Evolutionary conservation across 64 coral and sea anemone species (phyloP), one percentile per base, ranked within the genome.

Genomic region (Platygyra sinensis): DNA sequence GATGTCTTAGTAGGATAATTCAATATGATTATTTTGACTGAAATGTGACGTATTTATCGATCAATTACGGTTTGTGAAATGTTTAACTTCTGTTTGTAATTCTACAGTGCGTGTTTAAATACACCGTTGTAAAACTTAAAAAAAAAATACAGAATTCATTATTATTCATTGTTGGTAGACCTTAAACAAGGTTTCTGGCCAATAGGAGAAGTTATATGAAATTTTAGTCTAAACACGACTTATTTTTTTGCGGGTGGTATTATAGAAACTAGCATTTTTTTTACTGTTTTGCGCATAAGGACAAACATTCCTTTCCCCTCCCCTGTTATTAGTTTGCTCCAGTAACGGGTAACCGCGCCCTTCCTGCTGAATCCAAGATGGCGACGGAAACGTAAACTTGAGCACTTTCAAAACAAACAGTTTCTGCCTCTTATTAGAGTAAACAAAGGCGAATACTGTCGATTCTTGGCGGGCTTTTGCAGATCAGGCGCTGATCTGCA

Each of bases 271-370:
- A 20, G 12, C 0, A 6, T 38, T 20, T 75, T 75, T 2, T 75
- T 75, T 3, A 20, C 30, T 8, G 2, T 46, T 36, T 46, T 46
- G 42, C 42, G 30, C 12, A 20, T 22, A n/a, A 20, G 39, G 15
- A 16, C 17, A 17, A 77, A 77, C 9, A 5, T 49, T 49, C 4
- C 25, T 60, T 10, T 19, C 28, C 28, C 57, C 15, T 80, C 55
- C 55, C 52, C 28, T 14, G 6, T 13, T 8, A 31, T 80, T 4
- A 16, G 19, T 28, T 15, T 67, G 16, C 39, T 22, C 8, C 11
- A 19, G 38, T 62, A 39, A 12, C 39, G 81, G n/a, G n/a, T 71
- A 85, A 71, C 81, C 81, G 22, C 81, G 63, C 81, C 81, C 36
- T 72, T 19, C 49, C 22, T 2, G 8, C 10, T 22, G 15, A 38